Conservation (phyloP, 2,113 vertebrate genomes). For the Tympanuchus pallidicinctus region DNA sequence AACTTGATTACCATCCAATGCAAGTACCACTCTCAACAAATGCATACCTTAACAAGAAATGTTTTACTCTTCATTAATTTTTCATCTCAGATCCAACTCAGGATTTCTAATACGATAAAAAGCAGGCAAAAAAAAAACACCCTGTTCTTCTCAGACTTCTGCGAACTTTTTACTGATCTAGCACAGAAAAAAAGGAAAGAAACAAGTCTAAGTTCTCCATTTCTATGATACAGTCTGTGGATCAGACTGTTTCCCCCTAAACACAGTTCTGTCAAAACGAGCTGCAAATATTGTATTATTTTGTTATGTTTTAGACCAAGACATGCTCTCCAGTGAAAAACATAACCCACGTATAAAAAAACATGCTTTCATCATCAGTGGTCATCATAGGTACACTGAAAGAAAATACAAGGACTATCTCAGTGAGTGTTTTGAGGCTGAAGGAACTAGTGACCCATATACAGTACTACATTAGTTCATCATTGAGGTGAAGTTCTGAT, state of each 20-base stretch:
- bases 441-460: conserved; percentile 40
- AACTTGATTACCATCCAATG: background rate
- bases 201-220: background rate
- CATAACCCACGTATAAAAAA: background rate
- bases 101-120: background rate
- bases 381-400: background rate
- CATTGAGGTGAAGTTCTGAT: conserved; percentile 55
- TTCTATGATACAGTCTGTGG: background rate
- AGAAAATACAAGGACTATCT: background rate
- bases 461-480: background rate
- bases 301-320: background rate
- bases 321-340: background rate
- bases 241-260: background rate
- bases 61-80: background rate
- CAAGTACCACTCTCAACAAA: background rate
- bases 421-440: background rate
- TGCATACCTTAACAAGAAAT: background rate
- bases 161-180: background rate
- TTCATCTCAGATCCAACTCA: background rate
- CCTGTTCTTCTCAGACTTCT: background rate
- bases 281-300: background rate
- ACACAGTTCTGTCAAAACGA: background rate
- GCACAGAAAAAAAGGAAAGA: background rate
- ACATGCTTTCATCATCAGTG: background rate
- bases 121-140: background rate